A percentile compares a stretch with the other conserved stretches of the same genome.
Evolutionary conservation across 2,888 invertebrate genomes (phyloP).

Genomic region (Salticus scenicus): DNA sequence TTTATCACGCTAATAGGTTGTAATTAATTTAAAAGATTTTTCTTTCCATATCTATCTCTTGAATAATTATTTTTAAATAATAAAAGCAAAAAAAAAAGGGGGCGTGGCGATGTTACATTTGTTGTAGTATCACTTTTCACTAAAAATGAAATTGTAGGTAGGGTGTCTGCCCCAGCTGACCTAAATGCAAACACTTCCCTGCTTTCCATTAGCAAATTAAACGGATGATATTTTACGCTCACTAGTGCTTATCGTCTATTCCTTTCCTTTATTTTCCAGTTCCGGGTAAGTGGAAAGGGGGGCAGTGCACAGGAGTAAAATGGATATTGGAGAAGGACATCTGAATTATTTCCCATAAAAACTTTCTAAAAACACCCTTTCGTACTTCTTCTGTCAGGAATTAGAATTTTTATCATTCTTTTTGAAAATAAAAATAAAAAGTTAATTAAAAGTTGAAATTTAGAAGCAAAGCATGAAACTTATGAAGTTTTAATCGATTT

Average conservation of each 20-base stretch:
- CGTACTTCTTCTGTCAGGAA: too few relatives aligned
- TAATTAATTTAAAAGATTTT: too few relatives aligned
- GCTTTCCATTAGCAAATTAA: slow-evolving; percentile 60
- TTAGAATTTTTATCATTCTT: too few relatives aligned
- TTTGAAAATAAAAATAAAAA: too few relatives aligned
- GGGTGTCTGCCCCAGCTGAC: slow-evolving; percentile 46
- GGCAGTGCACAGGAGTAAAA: not conserved
- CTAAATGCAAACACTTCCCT: slow-evolving; percentile 26
- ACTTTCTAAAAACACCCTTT: too few relatives aligned
- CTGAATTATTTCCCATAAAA: too few relatives aligned
- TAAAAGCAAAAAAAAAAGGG: not conserved
- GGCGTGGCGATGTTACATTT: not conserved
- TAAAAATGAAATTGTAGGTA: slow-evolving; percentile 36
- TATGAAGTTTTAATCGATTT: too few relatives aligned
- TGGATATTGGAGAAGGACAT: not conserved
- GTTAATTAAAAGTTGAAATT: too few relatives aligned
- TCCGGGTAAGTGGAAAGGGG: not conserved
- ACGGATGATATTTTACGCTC: not conserved
- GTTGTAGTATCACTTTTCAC: not conserved
- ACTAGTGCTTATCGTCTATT: not conserved
- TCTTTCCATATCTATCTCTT: too few relatives aligned
- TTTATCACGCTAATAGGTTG: too few relatives aligned
- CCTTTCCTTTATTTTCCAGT: not conserved
- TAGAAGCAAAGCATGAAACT: too few relatives aligned
- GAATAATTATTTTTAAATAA: too few relatives aligned